Conservation (phyloP, 2,797 vertebrate species). For the Protosalanx chinensis region DNA sequence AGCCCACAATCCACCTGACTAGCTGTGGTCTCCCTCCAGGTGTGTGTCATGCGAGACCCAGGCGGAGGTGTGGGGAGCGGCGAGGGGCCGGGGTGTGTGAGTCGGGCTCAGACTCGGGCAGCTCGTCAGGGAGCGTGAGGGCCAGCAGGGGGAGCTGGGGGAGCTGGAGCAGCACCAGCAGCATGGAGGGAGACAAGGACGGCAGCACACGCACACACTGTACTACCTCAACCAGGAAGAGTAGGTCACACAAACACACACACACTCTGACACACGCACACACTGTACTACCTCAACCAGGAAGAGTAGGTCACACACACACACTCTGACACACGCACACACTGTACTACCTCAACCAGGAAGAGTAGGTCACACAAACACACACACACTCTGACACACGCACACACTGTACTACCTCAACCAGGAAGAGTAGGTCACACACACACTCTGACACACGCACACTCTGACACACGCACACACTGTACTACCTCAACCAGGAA, state of each 20-base stretch:
- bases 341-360: conserved; percentile 18
- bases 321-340: background rate
- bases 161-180: conserved; percentile 97
- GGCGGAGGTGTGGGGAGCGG: conserved; percentile 79
- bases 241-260: conserved; percentile 41
- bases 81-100: conserved; percentile 82
- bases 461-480: conserved; percentile 64
- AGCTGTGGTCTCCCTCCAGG: conserved; percentile 44
- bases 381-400: no score
- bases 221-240: conserved; percentile 71
- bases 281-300: conserved; percentile 60
- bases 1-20: background rate
- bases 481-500: conserved; percentile 70
- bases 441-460: conserved; percentile 45
- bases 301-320: conserved; percentile 60
- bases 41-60: conserved; percentile 61
- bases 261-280: background rate
- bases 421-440: background rate
- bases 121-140: conserved; percentile 88
- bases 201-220: conserved; percentile 64
- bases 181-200: conserved; percentile 91
- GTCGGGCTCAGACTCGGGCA: conserved; percentile 93
- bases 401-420: background rate
- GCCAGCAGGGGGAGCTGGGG: conserved; percentile 96
- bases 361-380: no score